Conservation (phyloP, 2,113 vertebrate species). For the Oryzias woworae region DNA sequence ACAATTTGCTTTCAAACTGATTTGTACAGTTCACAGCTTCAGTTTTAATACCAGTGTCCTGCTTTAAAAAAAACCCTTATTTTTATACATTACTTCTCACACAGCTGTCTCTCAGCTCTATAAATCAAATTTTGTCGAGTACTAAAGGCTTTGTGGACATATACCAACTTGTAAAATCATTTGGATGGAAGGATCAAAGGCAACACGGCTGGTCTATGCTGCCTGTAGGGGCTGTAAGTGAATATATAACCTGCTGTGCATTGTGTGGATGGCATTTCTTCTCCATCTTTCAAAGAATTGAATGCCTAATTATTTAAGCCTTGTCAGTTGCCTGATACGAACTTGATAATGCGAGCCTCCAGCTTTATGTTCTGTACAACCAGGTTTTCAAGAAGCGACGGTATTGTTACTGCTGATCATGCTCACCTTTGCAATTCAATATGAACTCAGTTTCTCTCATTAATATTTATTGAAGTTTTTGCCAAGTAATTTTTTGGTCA, state of each 20-base stretch:
- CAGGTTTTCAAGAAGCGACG: constrained; percentile 58
- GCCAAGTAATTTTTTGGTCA: constrained; percentile 50
- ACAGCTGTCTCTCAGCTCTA: constrained; percentile 22
- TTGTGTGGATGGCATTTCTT: constrained; percentile 62
- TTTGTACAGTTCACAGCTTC: not conserved
- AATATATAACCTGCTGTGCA: constrained; percentile 76
- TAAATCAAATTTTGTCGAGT: constrained; percentile 43
- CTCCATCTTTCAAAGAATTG: constrained; percentile 62
- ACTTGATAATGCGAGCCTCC: constrained; percentile 68
- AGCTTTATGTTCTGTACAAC: constrained; percentile 59
- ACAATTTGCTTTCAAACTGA: too few species aligned
- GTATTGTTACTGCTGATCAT: constrained; percentile 61
- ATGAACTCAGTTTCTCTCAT: constrained; percentile 52
- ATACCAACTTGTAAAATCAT: constrained; percentile 65
- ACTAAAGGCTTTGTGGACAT: constrained; percentile 60
- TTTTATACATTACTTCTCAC: constrained; percentile 16
- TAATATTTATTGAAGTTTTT: constrained; percentile 58
- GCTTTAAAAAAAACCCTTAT: not conserved
- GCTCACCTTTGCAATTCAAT: constrained; percentile 62
- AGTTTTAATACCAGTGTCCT: too few species aligned
- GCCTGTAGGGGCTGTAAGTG: constrained; percentile 73
- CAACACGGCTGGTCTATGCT: constrained; percentile 55
- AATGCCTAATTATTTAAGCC: constrained; percentile 68
- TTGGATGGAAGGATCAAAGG: constrained; percentile 72
- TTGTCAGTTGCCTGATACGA: constrained; percentile 69